Percentiles rank a stretch among this genome's conserved stretches.
phyloP scores from a whole-genome alignment of 2,797 vertebrate species.

The Eospalax fontanierii region DNA sequence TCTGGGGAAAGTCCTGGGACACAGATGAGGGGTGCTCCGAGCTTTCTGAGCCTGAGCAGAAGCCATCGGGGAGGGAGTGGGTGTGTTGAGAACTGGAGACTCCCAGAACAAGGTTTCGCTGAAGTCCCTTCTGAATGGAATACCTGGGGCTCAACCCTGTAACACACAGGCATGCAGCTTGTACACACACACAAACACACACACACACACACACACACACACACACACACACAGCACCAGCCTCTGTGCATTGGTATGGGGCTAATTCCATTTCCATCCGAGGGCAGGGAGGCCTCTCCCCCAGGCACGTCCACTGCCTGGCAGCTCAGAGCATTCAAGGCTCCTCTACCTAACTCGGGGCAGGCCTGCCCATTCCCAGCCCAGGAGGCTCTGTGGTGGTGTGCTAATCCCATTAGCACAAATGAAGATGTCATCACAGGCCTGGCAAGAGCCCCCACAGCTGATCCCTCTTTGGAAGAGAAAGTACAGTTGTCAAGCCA shows the following conservation, averaged over 20 bases:
- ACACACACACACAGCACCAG: neutral
- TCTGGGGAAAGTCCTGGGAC: rapidly evolving
- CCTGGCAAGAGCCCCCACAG: constrained; percentile 90
- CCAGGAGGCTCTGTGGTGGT: constrained; percentile 89
- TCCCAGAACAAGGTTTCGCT: neutral
- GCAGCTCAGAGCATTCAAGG: constrained; percentile 68
- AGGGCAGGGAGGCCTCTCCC: constrained; percentile 52
- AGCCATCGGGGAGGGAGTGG: no score
- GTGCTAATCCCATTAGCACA: constrained; percentile 95
- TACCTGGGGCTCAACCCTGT: neutral
- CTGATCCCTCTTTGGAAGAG: constrained; percentile 87
- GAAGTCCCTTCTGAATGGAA: neutral
- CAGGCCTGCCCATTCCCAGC: constrained; percentile 89
- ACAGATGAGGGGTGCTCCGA: neutral
- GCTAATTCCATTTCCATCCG: constrained; percentile 82
- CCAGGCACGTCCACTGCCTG: neutral
- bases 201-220: neutral
- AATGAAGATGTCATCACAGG: constrained; percentile 94
- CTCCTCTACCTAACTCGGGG: constrained; percentile 83
- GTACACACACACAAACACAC: neutral
- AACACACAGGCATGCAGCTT: neutral
- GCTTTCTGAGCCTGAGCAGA: neutral
- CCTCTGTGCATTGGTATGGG: constrained; percentile 71
- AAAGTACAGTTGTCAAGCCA: constrained; percentile 86
- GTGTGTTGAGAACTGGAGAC: neutral